phyloP scores from a whole-genome alignment of 2,113 vertebrate species.

The Chitala chitala region DNA sequence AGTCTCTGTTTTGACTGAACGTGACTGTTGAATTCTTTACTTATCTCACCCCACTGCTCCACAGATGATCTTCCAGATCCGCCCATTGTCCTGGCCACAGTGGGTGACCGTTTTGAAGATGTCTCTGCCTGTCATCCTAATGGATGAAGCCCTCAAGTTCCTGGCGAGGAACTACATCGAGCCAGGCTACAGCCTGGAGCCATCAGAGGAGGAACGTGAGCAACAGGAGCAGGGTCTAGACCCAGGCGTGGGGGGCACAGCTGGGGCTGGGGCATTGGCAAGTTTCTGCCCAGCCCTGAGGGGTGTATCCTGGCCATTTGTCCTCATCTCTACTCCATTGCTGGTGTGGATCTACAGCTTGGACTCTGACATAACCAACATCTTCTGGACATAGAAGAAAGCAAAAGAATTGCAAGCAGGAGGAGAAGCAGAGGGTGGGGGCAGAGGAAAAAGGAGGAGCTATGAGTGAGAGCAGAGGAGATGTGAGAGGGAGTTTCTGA shows the following conservation, averaged over 20 bases:
- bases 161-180: slow-evolving; percentile 65
- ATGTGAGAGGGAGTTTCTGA: not conserved
- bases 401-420: no score
- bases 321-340: slow-evolving; percentile 56
- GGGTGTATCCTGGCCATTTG: slow-evolving; percentile 66
- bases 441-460: not conserved
- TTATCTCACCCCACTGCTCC: not conserved
- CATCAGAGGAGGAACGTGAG: slow-evolving; percentile 46
- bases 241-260: not conserved
- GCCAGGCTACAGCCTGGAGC: slow-evolving; percentile 54
- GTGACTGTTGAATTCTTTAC: not conserved
- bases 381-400: slow-evolving; percentile 61
- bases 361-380: slow-evolving; percentile 73
- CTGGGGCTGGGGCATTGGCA: not conserved
- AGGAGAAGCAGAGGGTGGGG: not conserved
- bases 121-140: slow-evolving; percentile 67
- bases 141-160: slow-evolving; percentile 69
- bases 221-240: not conserved
- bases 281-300: slow-evolving; percentile 39
- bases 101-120: slow-evolving; percentile 74
- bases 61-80: slow-evolving; percentile 68
- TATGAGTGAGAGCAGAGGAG: not conserved
- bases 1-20: slow-evolving; percentile 33
- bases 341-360: slow-evolving; percentile 70
- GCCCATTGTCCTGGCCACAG: slow-evolving; percentile 64